Conservation (phyloP, 2,888 invertebrate genomes). For the Odontocerum albicorne region DNA sequence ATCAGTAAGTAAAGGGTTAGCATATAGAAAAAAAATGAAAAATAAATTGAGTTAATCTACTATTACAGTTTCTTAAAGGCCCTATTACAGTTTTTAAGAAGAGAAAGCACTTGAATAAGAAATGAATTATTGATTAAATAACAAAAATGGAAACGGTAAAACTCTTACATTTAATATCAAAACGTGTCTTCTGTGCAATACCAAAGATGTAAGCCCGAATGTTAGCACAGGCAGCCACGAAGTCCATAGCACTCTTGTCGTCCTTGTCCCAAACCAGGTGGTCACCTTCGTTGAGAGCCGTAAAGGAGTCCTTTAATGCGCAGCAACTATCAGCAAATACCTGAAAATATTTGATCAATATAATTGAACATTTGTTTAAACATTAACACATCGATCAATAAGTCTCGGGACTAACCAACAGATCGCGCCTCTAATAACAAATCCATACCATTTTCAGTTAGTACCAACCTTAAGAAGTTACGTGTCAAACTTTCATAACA, state of each 20-base stretch:
- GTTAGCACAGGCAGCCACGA: conserved; percentile 94
- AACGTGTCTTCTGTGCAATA: conserved; percentile 83
- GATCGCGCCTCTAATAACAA: no score
- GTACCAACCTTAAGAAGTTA: no score
- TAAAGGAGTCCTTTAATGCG: conserved; percentile 62
- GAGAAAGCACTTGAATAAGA: no score
- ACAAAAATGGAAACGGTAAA: conserved; percentile 1
- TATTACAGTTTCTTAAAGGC: no score
- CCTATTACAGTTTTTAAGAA: no score
- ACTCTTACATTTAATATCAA: conserved; percentile 89
- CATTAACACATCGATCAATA: neutral
- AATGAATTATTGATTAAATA: no score
- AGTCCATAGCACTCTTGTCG: conserved; percentile 90
- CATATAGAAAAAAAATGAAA: no score
- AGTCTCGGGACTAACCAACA: no score
- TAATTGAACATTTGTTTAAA: neutral
- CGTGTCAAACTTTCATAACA: no score
- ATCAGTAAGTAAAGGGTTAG: no score
- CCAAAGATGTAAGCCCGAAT: conserved; percentile 88
- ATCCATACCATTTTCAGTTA: no score
- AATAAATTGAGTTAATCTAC: no score
- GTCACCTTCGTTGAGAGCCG: conserved; percentile 58
- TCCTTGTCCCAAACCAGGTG: conserved; percentile 98
- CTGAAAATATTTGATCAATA: conserved; percentile 38
- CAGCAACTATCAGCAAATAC: conserved; percentile 71